A percentile compares a stretch with the other conserved stretches of the same genome.
Conservation (phyloP, 2,113 vertebrate genomes). For the Gobio gobio region DNA sequence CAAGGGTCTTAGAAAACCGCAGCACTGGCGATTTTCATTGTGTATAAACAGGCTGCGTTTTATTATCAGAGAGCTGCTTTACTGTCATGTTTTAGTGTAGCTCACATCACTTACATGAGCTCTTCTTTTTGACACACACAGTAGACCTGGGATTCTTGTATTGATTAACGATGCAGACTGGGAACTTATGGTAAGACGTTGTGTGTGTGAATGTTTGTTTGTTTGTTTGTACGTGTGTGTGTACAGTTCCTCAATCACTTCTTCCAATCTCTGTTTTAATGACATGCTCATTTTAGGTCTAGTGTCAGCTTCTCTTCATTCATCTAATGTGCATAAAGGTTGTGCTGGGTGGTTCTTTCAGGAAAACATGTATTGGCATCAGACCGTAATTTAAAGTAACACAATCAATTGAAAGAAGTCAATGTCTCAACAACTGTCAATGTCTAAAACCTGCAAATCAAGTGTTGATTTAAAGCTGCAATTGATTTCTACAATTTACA, state of each 20-base stretch:
- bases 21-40: conserved; percentile 19
- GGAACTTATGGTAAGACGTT: conserved; percentile 95
- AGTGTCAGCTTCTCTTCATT: conserved; percentile 19
- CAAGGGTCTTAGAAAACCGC: conserved; percentile 18
- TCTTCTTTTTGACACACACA: conserved; percentile 69
- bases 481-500: conserved; percentile 22
- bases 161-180: conserved; percentile 97
- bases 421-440: conserved; percentile 48
- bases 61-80: conserved; percentile 32
- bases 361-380: conserved; percentile 49
- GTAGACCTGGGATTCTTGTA: conserved; percentile 96
- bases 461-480: conserved; percentile 42
- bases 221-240: conserved; percentile 40
- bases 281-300: conserved; percentile 36
- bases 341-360: conserved; percentile 33
- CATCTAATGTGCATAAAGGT: conserved; percentile 27
- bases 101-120: conserved; percentile 41
- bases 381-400: conserved; percentile 55
- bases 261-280: conserved; percentile 44
- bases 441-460: conserved; percentile 51
- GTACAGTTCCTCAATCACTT: conserved; percentile 21
- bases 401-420: conserved; percentile 53
- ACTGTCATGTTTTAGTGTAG: conserved; percentile 36
- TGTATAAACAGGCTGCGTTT: conserved; percentile 9
- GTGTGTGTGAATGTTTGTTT: conserved; percentile 52